Base-by-base conservation (phyloP, 2,113 vertebrate species). In the Panthera uncia region DNA sequence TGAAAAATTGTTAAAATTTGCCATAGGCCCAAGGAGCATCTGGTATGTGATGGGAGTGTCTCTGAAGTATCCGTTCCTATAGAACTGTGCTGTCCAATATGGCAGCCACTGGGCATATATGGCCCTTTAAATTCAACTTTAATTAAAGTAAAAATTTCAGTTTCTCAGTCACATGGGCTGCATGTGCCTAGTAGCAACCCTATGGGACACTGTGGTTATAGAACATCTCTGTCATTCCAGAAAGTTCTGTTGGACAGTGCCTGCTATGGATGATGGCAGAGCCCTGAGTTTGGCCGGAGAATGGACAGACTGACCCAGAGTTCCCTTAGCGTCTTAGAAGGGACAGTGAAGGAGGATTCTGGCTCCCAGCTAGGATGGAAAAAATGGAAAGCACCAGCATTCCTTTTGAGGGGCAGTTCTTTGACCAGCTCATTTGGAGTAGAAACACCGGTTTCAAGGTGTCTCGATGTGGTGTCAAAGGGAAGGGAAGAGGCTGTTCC, bases 91-190 rank as follows among this genome's bases (percentile, higher is more conserved):
- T 74, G n/a, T 93, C 91, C 50, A 21, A 29, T 57, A 57, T 91
- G 81, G 68, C 38, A 66, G 83, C 45, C 5, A 7, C 23, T 25
- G 66, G 79, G 38, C 91, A 50, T 52, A n/a, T 50, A 57, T n/a
- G 27, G 65, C 63, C 55, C 29, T 88, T 93, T 73, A 71, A 91
- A 91, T 82, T 92, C 31, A 74, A 76, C 41, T 89, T 92, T 73
- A 80, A 94, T 73, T 86, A 87, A 92, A 91, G 31, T 71, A 15
- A 74, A 74, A 81, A 18, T 27, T 52, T 73, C 38, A 45, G 3
- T 89, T 84, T 94, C 71, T 85, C 13, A 1, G 7, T 81, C 36
- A 0, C 9, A 50, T 48, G 50, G 73, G 12, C 76, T 78, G 15
- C 61, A 18, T 36, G 31, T 73, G 63, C 31, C 3, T 5, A 15